Percentiles rank a stretch among this genome's conserved stretches.
Evolutionary conservation across 2,113 vertebrate genomes (phyloP).

Genomic region (Pyrgilauda ruficollis): DNA sequence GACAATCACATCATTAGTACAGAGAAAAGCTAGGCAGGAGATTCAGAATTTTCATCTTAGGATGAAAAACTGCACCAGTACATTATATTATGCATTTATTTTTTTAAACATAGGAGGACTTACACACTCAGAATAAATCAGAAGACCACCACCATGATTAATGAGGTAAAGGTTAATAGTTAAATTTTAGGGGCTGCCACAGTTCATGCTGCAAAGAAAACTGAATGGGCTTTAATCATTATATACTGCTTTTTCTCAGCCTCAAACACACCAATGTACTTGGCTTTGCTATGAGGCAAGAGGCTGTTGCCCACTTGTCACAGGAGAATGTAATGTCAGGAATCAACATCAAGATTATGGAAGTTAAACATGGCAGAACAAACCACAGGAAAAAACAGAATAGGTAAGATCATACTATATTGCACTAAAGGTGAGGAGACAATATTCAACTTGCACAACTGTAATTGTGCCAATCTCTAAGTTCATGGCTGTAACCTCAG

Average conservation of each 20-base stretch:
- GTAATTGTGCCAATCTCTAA: not conserved
- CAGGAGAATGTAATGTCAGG: not conserved
- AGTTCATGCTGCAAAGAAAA: not conserved
- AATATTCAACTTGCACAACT: not conserved
- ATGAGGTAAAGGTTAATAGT: not conserved
- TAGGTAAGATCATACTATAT: not conserved
- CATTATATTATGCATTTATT: not conserved
- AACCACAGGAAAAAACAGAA: not conserved
- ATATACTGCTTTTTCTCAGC: not conserved
- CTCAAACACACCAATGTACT: not conserved
- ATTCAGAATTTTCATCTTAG: not conserved
- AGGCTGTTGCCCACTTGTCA: not conserved
- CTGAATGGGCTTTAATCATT: not conserved
- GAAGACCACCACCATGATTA: not conserved
- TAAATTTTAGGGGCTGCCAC: not conserved
- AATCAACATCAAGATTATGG: rapidly evolving
- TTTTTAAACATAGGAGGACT: not conserved
- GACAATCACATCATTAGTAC: not conserved
- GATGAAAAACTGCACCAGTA: not conserved
- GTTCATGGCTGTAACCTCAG: not conserved
- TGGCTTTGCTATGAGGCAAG: not conserved
- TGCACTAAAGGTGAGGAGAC: not conserved
- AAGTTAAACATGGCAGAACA: not conserved
- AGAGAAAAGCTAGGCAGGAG: not conserved
- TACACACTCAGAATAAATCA: not conserved